These are phyloP conservation scores for Euphydryas editha DNA, from an alignment of 2,888 invertebrate genomes.

Conservation along the genomic window DNA sequence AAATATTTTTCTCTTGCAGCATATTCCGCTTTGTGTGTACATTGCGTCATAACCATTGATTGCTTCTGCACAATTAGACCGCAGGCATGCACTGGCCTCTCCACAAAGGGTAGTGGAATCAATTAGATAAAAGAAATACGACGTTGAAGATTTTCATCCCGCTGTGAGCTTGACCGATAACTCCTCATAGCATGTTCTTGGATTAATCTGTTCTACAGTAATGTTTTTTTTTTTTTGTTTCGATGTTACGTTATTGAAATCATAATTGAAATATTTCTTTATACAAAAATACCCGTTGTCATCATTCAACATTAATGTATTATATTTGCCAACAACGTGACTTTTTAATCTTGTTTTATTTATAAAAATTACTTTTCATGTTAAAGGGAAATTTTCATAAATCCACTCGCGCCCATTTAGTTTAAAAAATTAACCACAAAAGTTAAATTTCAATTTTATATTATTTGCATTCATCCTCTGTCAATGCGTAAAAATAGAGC, in stretches of 20 bases:
- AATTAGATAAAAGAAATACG: conserved; percentile 73
- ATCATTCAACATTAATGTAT: background rate
- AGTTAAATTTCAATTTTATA: conserved; percentile 26
- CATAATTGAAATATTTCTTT: background rate
- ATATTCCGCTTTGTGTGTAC: conserved; percentile 39
- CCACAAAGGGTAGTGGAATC: conserved; percentile 71
- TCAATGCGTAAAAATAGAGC: conserved; percentile 32
- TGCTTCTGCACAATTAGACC: conserved; percentile 67
- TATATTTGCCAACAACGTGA: background rate
- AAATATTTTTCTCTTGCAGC: conserved; percentile 29
- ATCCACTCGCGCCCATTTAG: conserved; percentile 15
- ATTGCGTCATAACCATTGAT: conserved; percentile 71
- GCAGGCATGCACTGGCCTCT: conserved; percentile 63
- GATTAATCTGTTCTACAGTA: background rate
- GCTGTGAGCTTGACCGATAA: conserved; percentile 36
- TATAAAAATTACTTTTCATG: background rate
- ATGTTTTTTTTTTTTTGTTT: background rate
- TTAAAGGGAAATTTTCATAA: conserved; percentile 9
- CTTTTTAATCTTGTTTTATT: background rate
- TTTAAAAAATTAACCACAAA: conserved; percentile 24
- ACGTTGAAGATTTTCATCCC: conserved; percentile 68
- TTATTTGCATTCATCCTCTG: conserved; percentile 20
- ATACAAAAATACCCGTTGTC: background rate
- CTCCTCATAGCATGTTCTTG: conserved; percentile 5
- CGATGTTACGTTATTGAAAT: background rate